Evolutionary conservation across 2,797 vertebrate species (phyloP).

Genomic region (Crax fasciolata): DNA sequence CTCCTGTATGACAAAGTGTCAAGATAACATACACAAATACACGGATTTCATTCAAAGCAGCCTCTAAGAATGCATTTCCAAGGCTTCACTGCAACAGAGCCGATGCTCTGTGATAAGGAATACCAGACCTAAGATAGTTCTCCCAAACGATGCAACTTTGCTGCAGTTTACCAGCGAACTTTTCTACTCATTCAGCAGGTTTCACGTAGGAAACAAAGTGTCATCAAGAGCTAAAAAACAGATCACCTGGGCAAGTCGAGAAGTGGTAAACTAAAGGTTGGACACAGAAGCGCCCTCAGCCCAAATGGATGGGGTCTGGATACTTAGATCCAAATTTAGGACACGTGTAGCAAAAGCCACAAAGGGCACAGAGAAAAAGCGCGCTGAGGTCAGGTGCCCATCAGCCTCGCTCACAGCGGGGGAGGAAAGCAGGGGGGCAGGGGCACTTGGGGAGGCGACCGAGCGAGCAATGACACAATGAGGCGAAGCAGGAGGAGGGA

Average conservation of each 20-base stretch:
- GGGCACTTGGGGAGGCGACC: background rate
- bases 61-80: background rate
- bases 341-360: background rate
- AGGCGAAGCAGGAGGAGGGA: background rate
- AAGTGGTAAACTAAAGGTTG: background rate
- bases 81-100: background rate
- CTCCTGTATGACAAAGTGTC: background rate
- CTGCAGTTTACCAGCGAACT: background rate
- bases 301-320: background rate
- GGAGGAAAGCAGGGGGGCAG: background rate
- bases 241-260: background rate
- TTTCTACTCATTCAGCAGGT: background rate
- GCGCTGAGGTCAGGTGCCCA: accelerated
- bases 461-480: background rate
- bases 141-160: background rate
- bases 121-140: background rate
- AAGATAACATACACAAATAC: background rate
- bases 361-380: background rate
- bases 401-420: accelerated
- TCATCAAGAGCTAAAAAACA: background rate
- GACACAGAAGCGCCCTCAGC: background rate
- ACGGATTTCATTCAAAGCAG: background rate
- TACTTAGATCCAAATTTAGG: background rate
- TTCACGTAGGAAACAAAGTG: background rate
- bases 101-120: background rate